phyloP scores from a whole-genome alignment of 2,888 invertebrate genomes.

The Leucozona laternaria region DNA sequence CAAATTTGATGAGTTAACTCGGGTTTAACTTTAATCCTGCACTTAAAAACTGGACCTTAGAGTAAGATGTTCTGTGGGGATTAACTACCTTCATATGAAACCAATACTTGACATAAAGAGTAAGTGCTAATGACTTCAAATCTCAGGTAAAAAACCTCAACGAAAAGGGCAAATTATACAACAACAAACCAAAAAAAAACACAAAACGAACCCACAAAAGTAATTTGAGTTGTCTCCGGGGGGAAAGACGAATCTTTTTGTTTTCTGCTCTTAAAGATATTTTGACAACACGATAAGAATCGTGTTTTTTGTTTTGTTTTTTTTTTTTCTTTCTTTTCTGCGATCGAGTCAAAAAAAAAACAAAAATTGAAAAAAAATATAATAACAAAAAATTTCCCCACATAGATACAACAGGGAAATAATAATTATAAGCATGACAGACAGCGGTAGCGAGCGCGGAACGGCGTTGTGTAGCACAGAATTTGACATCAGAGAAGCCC shows the following conservation, averaged over 20 bases:
- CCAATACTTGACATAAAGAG: background rate
- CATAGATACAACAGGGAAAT: slow-evolving; percentile 14
- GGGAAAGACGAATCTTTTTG: slow-evolving; percentile 26
- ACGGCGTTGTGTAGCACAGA: no score
- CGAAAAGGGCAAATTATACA: background rate
- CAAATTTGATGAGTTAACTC: no score
- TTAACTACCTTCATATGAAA: no score
- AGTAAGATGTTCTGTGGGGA: no score
- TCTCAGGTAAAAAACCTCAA: background rate
- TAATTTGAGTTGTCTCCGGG: slow-evolving; percentile 46
- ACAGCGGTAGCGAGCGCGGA: background rate
- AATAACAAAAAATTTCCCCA: slow-evolving; percentile 29
- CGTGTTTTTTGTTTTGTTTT: slow-evolving; percentile 51
- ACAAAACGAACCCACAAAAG: background rate
- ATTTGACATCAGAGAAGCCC: slow-evolving; percentile 17
- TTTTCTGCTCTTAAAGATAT: background rate
- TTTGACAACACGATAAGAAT: slow-evolving; percentile 50
- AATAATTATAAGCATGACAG: slow-evolving; percentile 22
- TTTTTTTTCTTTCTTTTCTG: slow-evolving; percentile 5
- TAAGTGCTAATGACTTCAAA: background rate
- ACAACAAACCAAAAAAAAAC: background rate
- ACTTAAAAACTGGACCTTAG: no score
- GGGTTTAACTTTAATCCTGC: no score
- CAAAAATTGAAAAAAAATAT: background rate
- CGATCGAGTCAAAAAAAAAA: background rate